These are phyloP conservation scores for Plotosus lineatus DNA, from an alignment of 2,113 vertebrate species.

Conservation along the genomic window DNA sequence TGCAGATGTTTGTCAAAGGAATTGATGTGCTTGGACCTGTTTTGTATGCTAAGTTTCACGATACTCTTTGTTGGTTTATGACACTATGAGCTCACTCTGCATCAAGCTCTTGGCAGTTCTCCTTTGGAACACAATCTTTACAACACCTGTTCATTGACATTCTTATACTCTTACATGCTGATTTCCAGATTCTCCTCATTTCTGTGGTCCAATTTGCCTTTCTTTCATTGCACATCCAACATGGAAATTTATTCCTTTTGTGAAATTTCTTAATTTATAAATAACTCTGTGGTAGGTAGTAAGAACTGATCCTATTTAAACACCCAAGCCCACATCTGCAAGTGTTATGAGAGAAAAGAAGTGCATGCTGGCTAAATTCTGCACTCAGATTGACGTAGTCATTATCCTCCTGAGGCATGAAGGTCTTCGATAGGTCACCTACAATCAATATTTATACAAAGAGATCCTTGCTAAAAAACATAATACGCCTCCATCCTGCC, in stretches of 20 bases:
- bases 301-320: slow-evolving; percentile 28
- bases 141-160: slow-evolving; percentile 20
- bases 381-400: slow-evolving; percentile 11
- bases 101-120: background rate
- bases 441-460: slow-evolving; percentile 55
- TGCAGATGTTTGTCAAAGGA: slow-evolving; percentile 39
- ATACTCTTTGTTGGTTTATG: slow-evolving; percentile 6
- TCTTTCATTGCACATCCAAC: background rate
- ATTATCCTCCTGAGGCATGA: slow-evolving; percentile 29
- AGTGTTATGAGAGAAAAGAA: slow-evolving; percentile 15
- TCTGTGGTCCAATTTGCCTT: slow-evolving; percentile 6
- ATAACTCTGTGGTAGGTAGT: slow-evolving; percentile 6
- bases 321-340: background rate
- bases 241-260: background rate
- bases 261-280: background rate
- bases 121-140: slow-evolving; percentile 21
- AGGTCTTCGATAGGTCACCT: slow-evolving; percentile 36
- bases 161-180: background rate
- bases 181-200: slow-evolving; percentile 5
- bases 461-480: slow-evolving; percentile 30
- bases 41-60: slow-evolving; percentile 6
- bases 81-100: slow-evolving; percentile 36
- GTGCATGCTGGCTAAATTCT: background rate
- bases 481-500: slow-evolving; percentile 42
- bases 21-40: slow-evolving; percentile 24